These are phyloP conservation scores for Ophonus ardosiacus DNA, from an alignment of 2,888 invertebrate species.

Conservation along the genomic window DNA sequence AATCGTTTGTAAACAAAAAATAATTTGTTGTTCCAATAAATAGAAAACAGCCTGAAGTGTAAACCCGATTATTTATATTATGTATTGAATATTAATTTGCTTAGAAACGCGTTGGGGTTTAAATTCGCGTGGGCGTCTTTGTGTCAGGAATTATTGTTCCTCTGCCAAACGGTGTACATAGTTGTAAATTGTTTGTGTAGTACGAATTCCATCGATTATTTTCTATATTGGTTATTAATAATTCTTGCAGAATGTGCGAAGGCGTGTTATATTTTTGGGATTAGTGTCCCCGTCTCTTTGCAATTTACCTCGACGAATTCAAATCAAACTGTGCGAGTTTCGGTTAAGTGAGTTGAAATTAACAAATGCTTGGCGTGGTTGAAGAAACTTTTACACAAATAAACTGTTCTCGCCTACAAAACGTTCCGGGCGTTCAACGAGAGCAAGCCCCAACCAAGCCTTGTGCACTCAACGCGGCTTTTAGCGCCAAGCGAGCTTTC, in stretches of 20 bases:
- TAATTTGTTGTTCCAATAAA: too few relatives aligned
- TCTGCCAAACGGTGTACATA: too few relatives aligned
- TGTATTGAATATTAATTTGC: too few relatives aligned
- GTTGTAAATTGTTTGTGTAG: too few relatives aligned
- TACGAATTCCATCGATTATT: too few relatives aligned
- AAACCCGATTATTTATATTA: too few relatives aligned
- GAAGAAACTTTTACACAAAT: constrained; percentile 60
- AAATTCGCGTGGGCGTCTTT: too few relatives aligned
- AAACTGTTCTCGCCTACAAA: constrained; percentile 53
- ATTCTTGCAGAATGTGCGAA: neutral
- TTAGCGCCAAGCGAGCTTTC: neutral
- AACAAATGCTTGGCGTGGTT: constrained; percentile 62
- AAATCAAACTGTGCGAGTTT: constrained; percentile 59
- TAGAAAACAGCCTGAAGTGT: too few relatives aligned
- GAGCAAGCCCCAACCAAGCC: neutral
- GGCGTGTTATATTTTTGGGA: neutral
- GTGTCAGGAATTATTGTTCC: too few relatives aligned
- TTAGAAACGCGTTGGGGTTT: too few relatives aligned
- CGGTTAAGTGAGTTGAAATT: constrained; percentile 63
- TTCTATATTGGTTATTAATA: too few relatives aligned
- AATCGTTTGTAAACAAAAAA: too few relatives aligned
- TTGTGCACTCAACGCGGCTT: neutral
- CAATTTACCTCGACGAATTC: constrained; percentile 62
- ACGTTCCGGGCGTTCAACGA: constrained; percentile 16
- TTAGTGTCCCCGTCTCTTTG: constrained; percentile 2